Evolutionary conservation across 1,140 invertebrate genomes (phyloP).

Genomic region (Tribolium castaneum): DNA sequence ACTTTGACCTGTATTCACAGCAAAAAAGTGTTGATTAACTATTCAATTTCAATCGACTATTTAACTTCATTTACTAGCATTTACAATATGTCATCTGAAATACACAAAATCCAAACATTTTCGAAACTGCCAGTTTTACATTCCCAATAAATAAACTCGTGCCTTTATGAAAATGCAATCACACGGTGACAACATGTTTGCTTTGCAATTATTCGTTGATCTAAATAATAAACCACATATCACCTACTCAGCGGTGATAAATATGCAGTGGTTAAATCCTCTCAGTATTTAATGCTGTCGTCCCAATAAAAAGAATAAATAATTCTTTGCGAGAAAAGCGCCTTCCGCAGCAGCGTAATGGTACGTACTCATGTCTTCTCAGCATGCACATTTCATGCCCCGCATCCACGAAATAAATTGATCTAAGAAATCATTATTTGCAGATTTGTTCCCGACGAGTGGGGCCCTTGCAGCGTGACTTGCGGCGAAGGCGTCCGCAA

Average conservation of each 20-base stretch:
- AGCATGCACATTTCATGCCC: background rate
- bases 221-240: constrained; percentile 4
- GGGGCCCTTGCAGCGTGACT: constrained; percentile 88
- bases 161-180: background rate
- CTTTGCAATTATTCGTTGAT: background rate
- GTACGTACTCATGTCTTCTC: background rate
- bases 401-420: background rate
- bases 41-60: too few relatives aligned
- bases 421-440: constrained; percentile 42
- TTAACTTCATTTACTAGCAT: too few relatives aligned
- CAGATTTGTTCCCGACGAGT: constrained; percentile 82
- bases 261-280: constrained; percentile 29
- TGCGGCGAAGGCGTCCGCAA: constrained; percentile 89
- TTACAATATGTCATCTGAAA: background rate
- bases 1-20: too few relatives aligned
- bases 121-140: background rate
- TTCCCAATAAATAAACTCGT: background rate
- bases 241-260: background rate
- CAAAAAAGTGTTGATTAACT: too few relatives aligned
- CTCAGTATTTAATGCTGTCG: constrained; percentile 3
- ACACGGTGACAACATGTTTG: background rate
- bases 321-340: background rate
- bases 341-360: background rate
- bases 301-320: background rate
- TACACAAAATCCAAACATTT: background rate